Base-by-base conservation (phyloP, 2,113 vertebrate species). In the Notothenia coriiceps region DNA sequence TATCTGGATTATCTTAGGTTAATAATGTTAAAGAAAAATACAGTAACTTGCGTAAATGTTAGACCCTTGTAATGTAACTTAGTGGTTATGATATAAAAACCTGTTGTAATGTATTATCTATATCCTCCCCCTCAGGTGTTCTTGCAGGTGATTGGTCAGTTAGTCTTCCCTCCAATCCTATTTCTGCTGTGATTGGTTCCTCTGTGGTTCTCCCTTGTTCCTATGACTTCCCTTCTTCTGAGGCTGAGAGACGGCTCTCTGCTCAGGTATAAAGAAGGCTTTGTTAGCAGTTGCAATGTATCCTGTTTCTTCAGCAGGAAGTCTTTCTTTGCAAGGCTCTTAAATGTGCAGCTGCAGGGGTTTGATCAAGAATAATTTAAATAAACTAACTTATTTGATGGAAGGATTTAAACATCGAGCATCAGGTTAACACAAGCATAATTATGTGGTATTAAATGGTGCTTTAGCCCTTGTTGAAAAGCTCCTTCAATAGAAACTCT, bases 211-310 rank as follows among this genome's bases (percentile, higher is more conserved):
- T 95, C 10, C 88, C 84, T 2, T 95, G 94, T 86, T 91, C 88
- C 75, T 95, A 92, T 88, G 92, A 94, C 88, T 94, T 87, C 86
- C 93, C 92, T 40, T 70, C 80, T 18, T 67, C 59, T 81, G 75
- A 74, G 70, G 57, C 20, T 46, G 72, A 17, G 25, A 70, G 51
- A 20, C 63, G 14, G 40, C 85, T 14, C 47, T 56, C 84, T 29
- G 20, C 22, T 70, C 80, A 89, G 90, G 90, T 91, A 65, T 79
- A 84, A 88, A 88, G 88, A 69, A 17, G 35, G 15, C 77, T 75
- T 88, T 86, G 87, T 89, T 51, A 13, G 52, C 10, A 1, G 15
- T 14, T 33, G 13, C 40, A 56, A 6, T 52, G 10, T 5, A 47
- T 71, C 61, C 74, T 63, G 35, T 35, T 50, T 52, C 4, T n/a